phyloP scores from a whole-genome alignment of 1,140 invertebrate species.

The Papilio polyxenes region DNA sequence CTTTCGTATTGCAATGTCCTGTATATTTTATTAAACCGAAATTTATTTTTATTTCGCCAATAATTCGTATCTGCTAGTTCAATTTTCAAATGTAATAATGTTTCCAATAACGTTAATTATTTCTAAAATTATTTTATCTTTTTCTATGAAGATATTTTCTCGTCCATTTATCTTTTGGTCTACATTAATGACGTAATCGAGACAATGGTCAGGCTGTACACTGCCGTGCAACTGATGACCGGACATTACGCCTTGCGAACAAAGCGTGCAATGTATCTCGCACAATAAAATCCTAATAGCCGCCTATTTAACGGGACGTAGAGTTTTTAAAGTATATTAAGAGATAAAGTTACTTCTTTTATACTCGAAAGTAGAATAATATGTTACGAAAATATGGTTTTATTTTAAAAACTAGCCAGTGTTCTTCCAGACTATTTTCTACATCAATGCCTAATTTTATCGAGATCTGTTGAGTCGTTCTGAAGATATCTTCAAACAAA shows the following conservation, averaged over 20 bases:
- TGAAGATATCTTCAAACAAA: too few relatives aligned
- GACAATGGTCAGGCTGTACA: not conserved
- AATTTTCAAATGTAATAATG: too few relatives aligned
- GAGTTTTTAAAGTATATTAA: slow-evolving; percentile 21
- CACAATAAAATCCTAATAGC: slow-evolving; percentile 27
- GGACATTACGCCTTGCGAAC: slow-evolving; percentile 8
- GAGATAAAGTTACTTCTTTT: slow-evolving; percentile 15
- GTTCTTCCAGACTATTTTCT: too few relatives aligned
- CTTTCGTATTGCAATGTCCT: too few relatives aligned
- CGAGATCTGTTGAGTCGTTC: too few relatives aligned
- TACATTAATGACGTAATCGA: not conserved
- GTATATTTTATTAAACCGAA: too few relatives aligned
- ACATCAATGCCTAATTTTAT: too few relatives aligned
- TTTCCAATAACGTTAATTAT: too few relatives aligned
- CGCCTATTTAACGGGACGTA: not conserved
- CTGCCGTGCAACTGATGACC: slow-evolving; percentile 25
- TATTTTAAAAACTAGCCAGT: not conserved
- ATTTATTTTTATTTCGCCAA: too few relatives aligned
- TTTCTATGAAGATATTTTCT: not conserved
- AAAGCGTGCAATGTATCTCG: not conserved
- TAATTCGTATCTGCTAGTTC: too few relatives aligned
- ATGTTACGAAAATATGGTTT: not conserved
- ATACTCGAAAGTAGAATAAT: not conserved
- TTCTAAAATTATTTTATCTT: too few relatives aligned
- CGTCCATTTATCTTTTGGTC: not conserved